These are phyloP conservation scores for Clarias batrachus DNA, from an alignment of 2,113 vertebrate genomes.

Conservation along the genomic window DNA sequence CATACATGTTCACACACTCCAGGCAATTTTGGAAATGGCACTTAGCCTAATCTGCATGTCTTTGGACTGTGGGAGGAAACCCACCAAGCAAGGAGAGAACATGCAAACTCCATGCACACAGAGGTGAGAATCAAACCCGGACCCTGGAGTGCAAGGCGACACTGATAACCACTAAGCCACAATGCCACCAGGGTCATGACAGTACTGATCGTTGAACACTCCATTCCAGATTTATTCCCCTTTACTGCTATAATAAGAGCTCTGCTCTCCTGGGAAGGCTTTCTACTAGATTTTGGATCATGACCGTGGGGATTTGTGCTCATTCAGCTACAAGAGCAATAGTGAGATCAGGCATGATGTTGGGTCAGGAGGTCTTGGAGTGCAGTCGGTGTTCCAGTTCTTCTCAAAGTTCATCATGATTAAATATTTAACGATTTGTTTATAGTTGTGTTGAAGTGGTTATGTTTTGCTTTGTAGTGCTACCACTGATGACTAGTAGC, in stretches of 20 bases:
- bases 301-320: neutral
- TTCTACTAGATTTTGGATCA: neutral
- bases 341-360: neutral
- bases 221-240: neutral
- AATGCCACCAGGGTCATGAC: too few relatives aligned
- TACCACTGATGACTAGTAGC: neutral
- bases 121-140: too few relatives aligned
- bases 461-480: neutral
- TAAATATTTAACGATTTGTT: neutral
- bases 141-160: too few relatives aligned
- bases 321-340: neutral
- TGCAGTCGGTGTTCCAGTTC: neutral
- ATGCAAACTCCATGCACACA: too few relatives aligned
- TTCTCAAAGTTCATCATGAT: neutral
- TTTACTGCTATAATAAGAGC: neutral
- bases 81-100: too few relatives aligned
- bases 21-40: too few relatives aligned
- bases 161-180: too few relatives aligned
- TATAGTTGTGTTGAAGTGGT: neutral
- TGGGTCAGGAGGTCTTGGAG: neutral
- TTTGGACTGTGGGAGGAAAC: too few relatives aligned
- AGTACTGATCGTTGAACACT: neutral
- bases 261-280: neutral
- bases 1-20: too few relatives aligned
- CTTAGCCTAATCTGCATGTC: too few relatives aligned